Conservation (phyloP, 2,113 vertebrate species). For the Neodon shergylaensis region DNA sequence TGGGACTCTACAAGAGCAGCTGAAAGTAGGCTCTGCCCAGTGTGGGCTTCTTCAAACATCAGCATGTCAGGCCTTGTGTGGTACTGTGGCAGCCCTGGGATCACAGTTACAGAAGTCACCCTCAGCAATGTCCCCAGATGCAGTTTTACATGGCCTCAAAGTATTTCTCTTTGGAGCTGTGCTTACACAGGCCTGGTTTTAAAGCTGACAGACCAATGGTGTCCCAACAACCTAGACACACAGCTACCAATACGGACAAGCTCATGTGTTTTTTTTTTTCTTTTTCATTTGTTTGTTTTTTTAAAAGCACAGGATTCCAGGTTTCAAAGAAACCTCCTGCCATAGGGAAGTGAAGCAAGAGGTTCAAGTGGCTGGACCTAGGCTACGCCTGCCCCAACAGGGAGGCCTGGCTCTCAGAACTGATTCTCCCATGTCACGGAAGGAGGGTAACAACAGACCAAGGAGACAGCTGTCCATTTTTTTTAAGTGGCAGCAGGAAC, state of each 20-base stretch:
- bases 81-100: background rate
- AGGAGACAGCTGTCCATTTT: background rate
- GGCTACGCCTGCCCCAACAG: background rate
- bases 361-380: background rate
- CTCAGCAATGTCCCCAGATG: background rate
- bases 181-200: background rate
- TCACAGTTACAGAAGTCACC: background rate
- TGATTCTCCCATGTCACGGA: background rate
- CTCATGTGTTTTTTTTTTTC: rapidly evolving
- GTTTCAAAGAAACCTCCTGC: background rate
- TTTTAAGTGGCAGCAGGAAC: background rate
- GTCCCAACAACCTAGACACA: background rate
- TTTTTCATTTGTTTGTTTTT: background rate
- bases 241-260: rapidly evolving
- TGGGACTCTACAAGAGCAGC: rapidly evolving
- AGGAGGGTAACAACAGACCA: background rate
- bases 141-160: background rate
- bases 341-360: background rate
- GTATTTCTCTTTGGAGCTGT: background rate
- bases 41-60: too few relatives aligned
- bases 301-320: background rate
- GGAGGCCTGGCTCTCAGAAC: background rate
- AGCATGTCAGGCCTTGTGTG: background rate
- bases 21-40: background rate
- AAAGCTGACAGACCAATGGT: background rate